A percentile compares a stretch with the other conserved stretches of the same genome.
Evolutionary conservation across 23 tunicate genomes (phyloP).

Genomic region (Ciona savignyi): DNA sequence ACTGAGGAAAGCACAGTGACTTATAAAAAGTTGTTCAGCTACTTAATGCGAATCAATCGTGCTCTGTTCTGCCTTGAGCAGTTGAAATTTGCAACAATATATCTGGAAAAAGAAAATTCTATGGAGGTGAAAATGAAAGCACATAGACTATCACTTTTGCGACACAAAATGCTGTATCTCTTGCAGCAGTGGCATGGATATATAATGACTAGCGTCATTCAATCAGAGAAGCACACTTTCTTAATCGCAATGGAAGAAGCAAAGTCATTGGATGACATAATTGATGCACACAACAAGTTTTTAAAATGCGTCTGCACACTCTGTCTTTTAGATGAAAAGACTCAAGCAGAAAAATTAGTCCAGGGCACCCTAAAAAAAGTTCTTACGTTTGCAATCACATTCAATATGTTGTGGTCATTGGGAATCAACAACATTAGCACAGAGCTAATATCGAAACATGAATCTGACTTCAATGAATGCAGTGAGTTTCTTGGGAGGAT

Average conservation of each 20-base stretch:
- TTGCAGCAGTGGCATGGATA: neutral
- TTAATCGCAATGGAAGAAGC: slow-evolving; percentile 39
- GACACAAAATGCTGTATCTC: slow-evolving; percentile 43
- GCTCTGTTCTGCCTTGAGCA: slow-evolving; percentile 47
- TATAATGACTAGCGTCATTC: neutral
- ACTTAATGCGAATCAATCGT: slow-evolving; percentile 17
- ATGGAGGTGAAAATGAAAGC: neutral
- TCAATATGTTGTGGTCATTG: slow-evolving; percentile 45
- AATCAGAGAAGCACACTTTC: slow-evolving; percentile 46
- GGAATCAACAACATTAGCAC: slow-evolving; percentile 7
- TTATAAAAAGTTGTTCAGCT: neutral
- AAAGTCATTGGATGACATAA: neutral
- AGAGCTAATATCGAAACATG: neutral
- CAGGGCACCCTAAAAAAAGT: slow-evolving; percentile 74
- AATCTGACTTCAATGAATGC: slow-evolving; percentile 59
- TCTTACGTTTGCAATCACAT: slow-evolving; percentile 40
- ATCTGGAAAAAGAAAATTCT: neutral
- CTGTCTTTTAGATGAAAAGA: slow-evolving; percentile 34
- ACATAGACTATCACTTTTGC: slow-evolving; percentile 49
- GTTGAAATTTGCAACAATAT: slow-evolving; percentile 23
- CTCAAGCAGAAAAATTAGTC: slow-evolving; percentile 13
- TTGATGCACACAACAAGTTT: slow-evolving; percentile 8
- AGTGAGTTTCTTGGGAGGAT: slow-evolving; percentile 76
- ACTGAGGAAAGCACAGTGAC: neutral
- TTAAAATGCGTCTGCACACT: slow-evolving; percentile 36